Percentiles rank a stretch among this genome's conserved stretches.
Evolutionary conservation across 2,888 invertebrate genomes (phyloP).

Genomic region (Dorcus parallelipipedus): DNA sequence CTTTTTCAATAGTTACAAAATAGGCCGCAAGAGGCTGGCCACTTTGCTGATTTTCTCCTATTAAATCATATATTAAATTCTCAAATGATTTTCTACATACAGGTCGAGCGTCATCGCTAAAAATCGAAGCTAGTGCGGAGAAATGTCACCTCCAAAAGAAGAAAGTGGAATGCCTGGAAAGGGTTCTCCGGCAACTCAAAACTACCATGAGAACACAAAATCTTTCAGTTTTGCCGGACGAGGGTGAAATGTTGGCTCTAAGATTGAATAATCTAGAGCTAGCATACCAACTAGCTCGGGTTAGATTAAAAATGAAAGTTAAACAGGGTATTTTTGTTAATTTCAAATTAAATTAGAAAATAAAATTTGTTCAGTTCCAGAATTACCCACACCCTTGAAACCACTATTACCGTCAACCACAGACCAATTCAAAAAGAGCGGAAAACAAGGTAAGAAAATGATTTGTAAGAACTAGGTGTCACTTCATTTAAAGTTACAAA

Average conservation of each 20-base stretch:
- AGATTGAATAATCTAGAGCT: slow-evolving; percentile 50
- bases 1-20: too few species aligned
- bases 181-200: slow-evolving; percentile 10
- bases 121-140: background rate
- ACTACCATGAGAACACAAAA: slow-evolving; percentile 36
- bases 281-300: slow-evolving; percentile 50
- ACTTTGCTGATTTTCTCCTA: too few species aligned
- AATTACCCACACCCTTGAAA: background rate
- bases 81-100: too few species aligned
- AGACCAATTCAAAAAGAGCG: slow-evolving; percentile 57
- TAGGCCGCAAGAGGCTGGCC: too few species aligned
- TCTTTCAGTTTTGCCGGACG: slow-evolving; percentile 56
- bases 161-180: slow-evolving; percentile 2
- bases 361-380: background rate
- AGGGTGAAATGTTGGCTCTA: slow-evolving; percentile 57
- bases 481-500: background rate
- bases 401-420: slow-evolving; percentile 42
- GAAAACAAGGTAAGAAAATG: slow-evolving; percentile 45
- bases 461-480: background rate
- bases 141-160: slow-evolving; percentile 10
- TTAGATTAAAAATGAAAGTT: slow-evolving; percentile 54
- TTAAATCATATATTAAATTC: too few species aligned
- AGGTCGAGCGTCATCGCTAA: too few species aligned
- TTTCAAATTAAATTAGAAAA: background rate
- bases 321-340: slow-evolving; percentile 35